Evolutionary conservation across 2,113 vertebrate genomes (phyloP).

Genomic region (Azemiops feae): DNA sequence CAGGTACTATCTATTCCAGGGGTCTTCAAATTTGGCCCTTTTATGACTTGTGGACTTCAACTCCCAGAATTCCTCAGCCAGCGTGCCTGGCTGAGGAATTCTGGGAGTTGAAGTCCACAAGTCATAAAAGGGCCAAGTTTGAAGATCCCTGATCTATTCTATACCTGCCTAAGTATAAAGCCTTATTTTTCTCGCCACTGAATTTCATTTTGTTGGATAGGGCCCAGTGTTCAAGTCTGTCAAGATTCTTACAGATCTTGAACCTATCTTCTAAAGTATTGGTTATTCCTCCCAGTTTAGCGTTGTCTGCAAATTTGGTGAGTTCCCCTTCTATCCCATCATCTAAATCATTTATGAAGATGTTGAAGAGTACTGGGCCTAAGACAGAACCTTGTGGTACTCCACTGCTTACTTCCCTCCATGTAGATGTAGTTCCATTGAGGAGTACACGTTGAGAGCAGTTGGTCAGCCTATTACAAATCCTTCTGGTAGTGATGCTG

Average conservation of each 20-base stretch:
- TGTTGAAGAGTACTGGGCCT: not conserved
- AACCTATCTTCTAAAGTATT: not conserved
- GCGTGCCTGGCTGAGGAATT: no score
- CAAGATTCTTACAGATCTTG: not conserved
- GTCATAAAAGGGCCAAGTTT: no score
- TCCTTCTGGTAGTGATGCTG: not conserved
- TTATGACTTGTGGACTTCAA: no score
- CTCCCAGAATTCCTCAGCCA: no score
- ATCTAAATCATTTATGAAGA: not conserved
- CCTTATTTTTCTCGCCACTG: no score
- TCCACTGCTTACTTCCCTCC: not conserved
- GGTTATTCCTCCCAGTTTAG: not conserved
- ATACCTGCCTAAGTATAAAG: not conserved
- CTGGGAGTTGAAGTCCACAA: no score
- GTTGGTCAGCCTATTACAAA: not conserved
- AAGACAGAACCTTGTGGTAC: not conserved
- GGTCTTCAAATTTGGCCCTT: no score
- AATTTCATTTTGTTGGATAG: no score
- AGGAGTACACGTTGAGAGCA: not conserved
- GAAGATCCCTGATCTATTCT: no score
- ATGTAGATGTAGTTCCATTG: not conserved
- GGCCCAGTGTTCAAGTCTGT: no score
- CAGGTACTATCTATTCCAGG: no score
- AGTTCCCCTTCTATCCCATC: not conserved
- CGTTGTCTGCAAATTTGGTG: not conserved